Percentiles rank a stretch among this genome's conserved stretches.
Evolutionary conservation across 1,140 invertebrate species (phyloP).

Genomic region (Platyscapa corneri): DNA sequence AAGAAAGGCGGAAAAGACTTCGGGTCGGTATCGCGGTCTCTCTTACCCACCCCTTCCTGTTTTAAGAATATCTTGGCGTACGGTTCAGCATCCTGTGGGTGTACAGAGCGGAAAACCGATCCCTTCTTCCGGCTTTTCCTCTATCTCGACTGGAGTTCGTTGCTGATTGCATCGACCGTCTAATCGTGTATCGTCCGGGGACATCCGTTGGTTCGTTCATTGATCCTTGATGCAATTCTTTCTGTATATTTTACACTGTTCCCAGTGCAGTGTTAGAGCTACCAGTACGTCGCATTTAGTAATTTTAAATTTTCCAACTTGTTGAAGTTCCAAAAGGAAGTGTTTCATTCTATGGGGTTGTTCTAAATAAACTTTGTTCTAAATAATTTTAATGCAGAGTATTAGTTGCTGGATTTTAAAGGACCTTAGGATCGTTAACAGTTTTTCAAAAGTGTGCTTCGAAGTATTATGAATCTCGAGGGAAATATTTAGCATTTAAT

Average conservation of each 20-base stretch:
- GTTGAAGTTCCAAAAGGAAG: neutral
- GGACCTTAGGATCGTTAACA: no score
- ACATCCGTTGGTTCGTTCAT: neutral
- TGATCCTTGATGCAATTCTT: no score
- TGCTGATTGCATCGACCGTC: neutral
- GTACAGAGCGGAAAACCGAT: conserved; percentile 42
- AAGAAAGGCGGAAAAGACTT: neutral
- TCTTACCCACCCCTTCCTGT: conserved; percentile 67
- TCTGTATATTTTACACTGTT: neutral
- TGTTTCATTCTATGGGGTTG: neutral
- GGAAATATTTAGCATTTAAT: no score
- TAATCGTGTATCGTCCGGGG: neutral
- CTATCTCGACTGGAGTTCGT: neutral
- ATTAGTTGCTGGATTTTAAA: no score
- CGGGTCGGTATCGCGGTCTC: conserved; percentile 13
- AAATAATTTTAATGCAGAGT: no score
- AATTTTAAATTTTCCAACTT: neutral
- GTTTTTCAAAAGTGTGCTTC: neutral
- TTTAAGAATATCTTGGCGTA: conserved; percentile 56
- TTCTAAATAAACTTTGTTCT: no score
- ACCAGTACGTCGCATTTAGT: neutral
- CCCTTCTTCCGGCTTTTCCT: neutral
- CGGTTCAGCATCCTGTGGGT: conserved; percentile 64
- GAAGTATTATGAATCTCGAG: neutral
- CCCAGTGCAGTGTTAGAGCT: neutral